A percentile compares a stretch with the other conserved stretches of the same genome.
These are phyloP conservation scores for Gari tellinella DNA, from an alignment of 2,888 invertebrate species.

Conservation along the genomic window DNA sequence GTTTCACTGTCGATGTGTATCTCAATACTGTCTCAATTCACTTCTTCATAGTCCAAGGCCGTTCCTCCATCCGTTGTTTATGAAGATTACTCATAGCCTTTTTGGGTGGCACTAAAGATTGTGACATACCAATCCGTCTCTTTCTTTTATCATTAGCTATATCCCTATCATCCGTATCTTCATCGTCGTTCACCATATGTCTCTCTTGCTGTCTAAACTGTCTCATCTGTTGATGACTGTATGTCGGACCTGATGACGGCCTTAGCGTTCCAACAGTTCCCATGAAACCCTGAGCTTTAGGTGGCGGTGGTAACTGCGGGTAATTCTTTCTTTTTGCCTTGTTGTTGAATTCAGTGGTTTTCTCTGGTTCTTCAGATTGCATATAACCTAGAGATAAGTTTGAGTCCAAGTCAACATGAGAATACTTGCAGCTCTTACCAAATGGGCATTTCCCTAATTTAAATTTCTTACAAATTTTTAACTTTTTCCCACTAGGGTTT, in stretches of 20 bases:
- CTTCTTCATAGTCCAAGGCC: slow-evolving; percentile 78
- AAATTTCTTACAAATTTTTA: slow-evolving; percentile 95
- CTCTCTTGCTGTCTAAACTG: slow-evolving; percentile 36
- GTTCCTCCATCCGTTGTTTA: slow-evolving; percentile 73
- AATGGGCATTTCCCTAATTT: slow-evolving; percentile 95
- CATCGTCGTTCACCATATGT: slow-evolving; percentile 10
- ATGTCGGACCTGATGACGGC: not conserved
- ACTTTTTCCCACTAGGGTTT: slow-evolving; percentile 88
- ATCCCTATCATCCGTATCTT: slow-evolving; percentile 80
- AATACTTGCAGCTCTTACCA: slow-evolving; percentile 96
- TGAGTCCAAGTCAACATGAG: slow-evolving; percentile 92
- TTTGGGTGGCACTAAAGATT: slow-evolving; percentile 92
- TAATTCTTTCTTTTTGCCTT: slow-evolving; percentile 1
- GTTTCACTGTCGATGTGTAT: too few species aligned
- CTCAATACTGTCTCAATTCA: too few species aligned
- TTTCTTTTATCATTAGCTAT: slow-evolving; percentile 86
- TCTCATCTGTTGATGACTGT: slow-evolving; percentile 7
- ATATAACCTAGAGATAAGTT: slow-evolving; percentile 40
- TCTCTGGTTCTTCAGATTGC: slow-evolving; percentile 14
- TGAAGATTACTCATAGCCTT: slow-evolving; percentile 89
- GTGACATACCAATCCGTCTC: slow-evolving; percentile 91
- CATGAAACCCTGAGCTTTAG: slow-evolving; percentile 48
- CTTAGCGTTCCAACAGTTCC: slow-evolving; percentile 43
- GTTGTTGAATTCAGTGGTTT: not conserved
- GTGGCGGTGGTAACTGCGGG: slow-evolving; percentile 35